phyloP scores from a whole-genome alignment of 2,888 invertebrate species.

The Netelia inedita region DNA sequence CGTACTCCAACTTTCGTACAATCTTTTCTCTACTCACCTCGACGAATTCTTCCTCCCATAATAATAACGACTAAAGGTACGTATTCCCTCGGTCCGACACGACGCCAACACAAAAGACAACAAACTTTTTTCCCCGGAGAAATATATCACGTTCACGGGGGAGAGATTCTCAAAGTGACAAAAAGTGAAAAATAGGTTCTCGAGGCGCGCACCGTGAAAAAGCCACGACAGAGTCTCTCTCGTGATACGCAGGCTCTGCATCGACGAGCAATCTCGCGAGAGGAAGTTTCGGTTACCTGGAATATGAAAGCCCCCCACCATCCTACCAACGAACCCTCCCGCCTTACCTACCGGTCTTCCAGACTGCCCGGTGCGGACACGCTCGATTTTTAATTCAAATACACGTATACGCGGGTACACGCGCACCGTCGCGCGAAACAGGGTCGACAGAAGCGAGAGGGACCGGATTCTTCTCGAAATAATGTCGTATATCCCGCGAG shows the following conservation, averaged over 20 bases:
- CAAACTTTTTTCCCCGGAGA: conserved; percentile 16
- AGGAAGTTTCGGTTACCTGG: conserved; percentile 49
- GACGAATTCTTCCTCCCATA: conserved; percentile 22
- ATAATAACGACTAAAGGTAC: not conserved
- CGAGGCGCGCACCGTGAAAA: conserved; percentile 11
- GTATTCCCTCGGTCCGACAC: conserved; percentile 10
- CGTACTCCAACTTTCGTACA: conserved; percentile 47
- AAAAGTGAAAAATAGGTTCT: not conserved
- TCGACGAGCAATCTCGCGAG: conserved; percentile 55
- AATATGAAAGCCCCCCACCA: conserved; percentile 52
- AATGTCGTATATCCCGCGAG: not conserved
- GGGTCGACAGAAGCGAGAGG: conserved; percentile 5
- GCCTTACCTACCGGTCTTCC: conserved; percentile 45
- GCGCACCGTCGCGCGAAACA: not conserved
- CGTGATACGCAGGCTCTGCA: conserved; percentile 18
- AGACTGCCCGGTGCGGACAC: conserved; percentile 26
- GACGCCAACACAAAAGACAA: not conserved
- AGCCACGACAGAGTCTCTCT: conserved; percentile 36
- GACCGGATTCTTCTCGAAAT: conserved; percentile 25
- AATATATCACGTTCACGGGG: not conserved
- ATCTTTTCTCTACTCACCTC: conserved; percentile 35
- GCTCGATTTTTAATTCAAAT: conserved; percentile 19
- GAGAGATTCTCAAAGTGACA: not conserved
- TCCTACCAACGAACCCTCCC: conserved; percentile 1
- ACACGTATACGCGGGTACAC: not conserved